Evolutionary conservation across 2,888 invertebrate species (phyloP).

Genomic region (Andrena marginata): DNA sequence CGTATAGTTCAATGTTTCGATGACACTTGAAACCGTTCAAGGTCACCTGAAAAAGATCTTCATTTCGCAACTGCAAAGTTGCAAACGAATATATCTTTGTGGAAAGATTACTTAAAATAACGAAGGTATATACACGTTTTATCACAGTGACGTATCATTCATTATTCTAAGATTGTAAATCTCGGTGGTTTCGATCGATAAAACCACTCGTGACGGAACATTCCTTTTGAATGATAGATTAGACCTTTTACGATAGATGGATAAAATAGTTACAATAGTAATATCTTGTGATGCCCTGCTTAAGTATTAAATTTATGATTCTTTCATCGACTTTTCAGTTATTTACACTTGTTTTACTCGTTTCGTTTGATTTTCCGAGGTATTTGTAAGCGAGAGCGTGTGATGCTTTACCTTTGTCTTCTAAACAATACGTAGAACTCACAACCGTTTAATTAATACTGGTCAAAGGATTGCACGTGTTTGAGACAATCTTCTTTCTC

Average conservation of each 20-base stretch:
- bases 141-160: not conserved
- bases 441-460: constrained; percentile 10
- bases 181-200: not conserved
- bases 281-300: not conserved
- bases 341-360: not conserved
- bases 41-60: not conserved
- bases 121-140: not conserved
- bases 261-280: not conserved
- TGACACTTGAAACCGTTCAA: not conserved
- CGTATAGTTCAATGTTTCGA: constrained; percentile 12
- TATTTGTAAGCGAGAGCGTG: not conserved
- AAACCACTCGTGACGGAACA: not conserved
- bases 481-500: not conserved
- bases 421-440: constrained; percentile 30
- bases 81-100: not conserved
- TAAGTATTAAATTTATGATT: not conserved
- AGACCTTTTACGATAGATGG: too few species aligned
- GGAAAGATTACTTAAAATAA: not conserved
- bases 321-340: not conserved
- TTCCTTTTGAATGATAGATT: not conserved
- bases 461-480: not conserved
- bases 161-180: not conserved
- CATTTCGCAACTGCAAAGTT: not conserved
- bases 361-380: not conserved
- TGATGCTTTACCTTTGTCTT: constrained; percentile 31